Evolutionary conservation across 2,888 invertebrate genomes (phyloP).

Genomic region (Argyra leucocephala): DNA sequence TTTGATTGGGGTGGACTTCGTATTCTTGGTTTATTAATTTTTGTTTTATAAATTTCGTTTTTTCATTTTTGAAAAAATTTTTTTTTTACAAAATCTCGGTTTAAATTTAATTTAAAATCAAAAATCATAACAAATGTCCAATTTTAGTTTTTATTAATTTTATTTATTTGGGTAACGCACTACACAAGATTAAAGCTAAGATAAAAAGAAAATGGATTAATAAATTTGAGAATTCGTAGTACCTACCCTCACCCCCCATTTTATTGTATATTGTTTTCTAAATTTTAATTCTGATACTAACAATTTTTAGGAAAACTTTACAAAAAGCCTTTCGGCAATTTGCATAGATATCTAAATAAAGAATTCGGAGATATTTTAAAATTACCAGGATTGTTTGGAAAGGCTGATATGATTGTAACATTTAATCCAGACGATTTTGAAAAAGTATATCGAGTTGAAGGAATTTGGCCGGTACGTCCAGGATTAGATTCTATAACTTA

Average conservation of each 20-base stretch:
- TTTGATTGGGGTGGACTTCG: background rate
- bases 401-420: constrained; percentile 36
- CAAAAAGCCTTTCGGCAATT: constrained; percentile 24
- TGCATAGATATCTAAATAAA: constrained; percentile 24
- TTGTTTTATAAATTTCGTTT: no score
- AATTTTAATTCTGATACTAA: background rate
- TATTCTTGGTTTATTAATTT: no score
- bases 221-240: no score
- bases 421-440: constrained; percentile 48
- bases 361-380: constrained; percentile 41
- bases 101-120: no score
- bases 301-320: constrained; percentile 25
- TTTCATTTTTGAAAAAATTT: background rate
- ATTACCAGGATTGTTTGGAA: constrained; percentile 39
- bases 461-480: constrained; percentile 42
- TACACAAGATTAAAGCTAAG: no score
- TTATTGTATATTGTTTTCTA: background rate
- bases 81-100: no score
- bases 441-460: constrained; percentile 44
- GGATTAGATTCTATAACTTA: constrained; percentile 37
- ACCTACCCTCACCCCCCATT: no score
- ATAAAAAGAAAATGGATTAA: no score
- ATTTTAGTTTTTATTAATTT: no score
- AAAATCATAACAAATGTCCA: no score
- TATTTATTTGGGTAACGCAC: no score